These are phyloP conservation scores for Mustelus asterias DNA, from an alignment of 2,113 vertebrate species.

Conservation along the genomic window DNA sequence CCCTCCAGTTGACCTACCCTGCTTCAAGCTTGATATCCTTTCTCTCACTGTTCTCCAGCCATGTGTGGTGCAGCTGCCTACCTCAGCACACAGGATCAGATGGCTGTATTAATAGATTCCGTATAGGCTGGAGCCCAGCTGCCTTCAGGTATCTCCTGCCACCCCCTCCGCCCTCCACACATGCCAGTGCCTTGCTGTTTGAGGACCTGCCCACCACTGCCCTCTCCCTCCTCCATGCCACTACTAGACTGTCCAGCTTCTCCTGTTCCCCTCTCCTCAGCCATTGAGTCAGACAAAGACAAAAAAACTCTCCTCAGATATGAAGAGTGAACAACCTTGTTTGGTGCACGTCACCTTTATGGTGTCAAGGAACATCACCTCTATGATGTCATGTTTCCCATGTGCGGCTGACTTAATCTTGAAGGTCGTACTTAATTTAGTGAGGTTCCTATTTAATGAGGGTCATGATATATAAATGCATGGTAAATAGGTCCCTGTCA, in stretches of 20 bases:
- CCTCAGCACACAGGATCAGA: not conserved
- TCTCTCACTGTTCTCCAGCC: not conserved
- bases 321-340: not conserved
- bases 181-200: not conserved
- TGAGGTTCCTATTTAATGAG: not conserved
- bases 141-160: not conserved
- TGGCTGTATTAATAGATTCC: no score
- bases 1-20: not conserved
- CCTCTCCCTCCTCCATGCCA: not conserved
- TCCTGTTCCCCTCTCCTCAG: not conserved
- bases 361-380: no score
- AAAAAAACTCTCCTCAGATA: not conserved
- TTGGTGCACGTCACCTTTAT: not conserved
- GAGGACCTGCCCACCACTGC: not conserved
- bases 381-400: not conserved
- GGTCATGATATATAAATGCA: not conserved
- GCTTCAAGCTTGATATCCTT: not conserved
- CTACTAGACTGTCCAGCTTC: not conserved
- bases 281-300: not conserved
- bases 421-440: not conserved
- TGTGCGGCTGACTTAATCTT: not conserved
- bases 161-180: no score
- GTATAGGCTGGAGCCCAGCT: not conserved
- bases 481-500: not conserved
- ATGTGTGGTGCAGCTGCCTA: not conserved